Evolutionary conservation across 2,113 vertebrate genomes (phyloP), one percentile per base, ranked within the genome.

Genomic region (Nothoprocta pentlandii): DNA sequence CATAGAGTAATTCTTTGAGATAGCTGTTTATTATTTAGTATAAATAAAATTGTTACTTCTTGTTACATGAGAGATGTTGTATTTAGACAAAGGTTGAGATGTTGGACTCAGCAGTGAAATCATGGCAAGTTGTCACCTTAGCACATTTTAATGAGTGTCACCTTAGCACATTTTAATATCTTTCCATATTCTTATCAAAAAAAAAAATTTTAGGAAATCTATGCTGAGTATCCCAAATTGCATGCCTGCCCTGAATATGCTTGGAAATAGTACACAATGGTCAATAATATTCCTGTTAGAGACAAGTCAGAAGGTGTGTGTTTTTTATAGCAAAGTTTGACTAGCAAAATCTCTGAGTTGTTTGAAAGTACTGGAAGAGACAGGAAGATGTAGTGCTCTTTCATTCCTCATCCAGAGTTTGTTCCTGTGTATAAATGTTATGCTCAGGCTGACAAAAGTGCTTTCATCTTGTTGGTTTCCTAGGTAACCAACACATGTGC

Each of bases 401-500:
- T 44, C 28, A 49, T 51, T 42, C 66, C 25, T 58, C n/a, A 64
- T 42, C 46, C 58, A 53, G 82, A 56, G 36, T 22, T 58, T 32
- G 9, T 13, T 21, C 34, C 41, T 16, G 2, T 56, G 8, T 76
- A n/a, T 76, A 69, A 51, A 53, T 20, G 17, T 70, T 46, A 77
- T 64, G 66, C 4, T 47, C 49, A 62, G 58, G 17, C 42, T 49
- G 62, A 61, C 46, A 78, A 66, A 23, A 44, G 16, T 32, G 34
- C 59, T 85, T 49, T 62, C 32, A 69, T 80, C 81, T 86, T 76
- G 62, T 36, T 47, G 44, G 82, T 94, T 92, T 85, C 89, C 91
- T 59, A 85, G 93, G 78, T 80, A 93, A 75, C 87, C 67, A n/a
- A 42, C 49, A 54, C 39, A 51, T 39, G 58, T 44, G 53, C 39